phyloP scores from a whole-genome alignment of 2,888 invertebrate genomes.

The Urechis unicinctus region DNA sequence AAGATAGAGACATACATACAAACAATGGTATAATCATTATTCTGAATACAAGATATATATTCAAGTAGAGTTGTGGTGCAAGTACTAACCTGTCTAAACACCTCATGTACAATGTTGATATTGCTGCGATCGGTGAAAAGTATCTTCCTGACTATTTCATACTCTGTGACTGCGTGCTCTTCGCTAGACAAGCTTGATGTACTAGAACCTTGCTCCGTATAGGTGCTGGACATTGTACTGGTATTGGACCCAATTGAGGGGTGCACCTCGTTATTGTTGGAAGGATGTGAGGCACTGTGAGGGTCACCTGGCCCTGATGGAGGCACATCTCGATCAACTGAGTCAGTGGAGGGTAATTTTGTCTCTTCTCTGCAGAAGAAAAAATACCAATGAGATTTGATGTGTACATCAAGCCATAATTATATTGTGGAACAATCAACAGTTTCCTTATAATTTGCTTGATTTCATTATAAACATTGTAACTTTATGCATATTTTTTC shows the following conservation, averaged over 20 bases:
- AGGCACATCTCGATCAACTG: conserved; percentile 5
- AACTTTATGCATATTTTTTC: too few relatives aligned
- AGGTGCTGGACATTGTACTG: conserved; percentile 27
- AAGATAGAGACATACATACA: too few relatives aligned
- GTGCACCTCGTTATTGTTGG: too few relatives aligned
- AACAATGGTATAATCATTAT: background rate
- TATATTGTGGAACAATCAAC: too few relatives aligned
- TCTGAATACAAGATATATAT: background rate
- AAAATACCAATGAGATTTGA: too few relatives aligned
- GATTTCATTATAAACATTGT: too few relatives aligned
- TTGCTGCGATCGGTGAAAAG: conserved; percentile 81
- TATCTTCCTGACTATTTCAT: conserved; percentile 73
- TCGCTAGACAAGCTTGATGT: conserved; percentile 21
- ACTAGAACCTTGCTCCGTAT: conserved; percentile 34
- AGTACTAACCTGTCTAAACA: conserved; percentile 69
- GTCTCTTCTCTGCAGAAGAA: too few relatives aligned
- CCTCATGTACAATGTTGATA: conserved; percentile 89
- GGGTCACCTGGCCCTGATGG: conserved; percentile 7
- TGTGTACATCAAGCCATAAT: too few relatives aligned
- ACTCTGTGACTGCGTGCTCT: conserved; percentile 34
- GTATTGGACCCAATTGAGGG: too few relatives aligned
- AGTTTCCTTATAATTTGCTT: too few relatives aligned
- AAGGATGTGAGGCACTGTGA: too few relatives aligned
- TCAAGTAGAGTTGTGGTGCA: background rate
- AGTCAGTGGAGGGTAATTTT: background rate